Percentiles rank a stretch among this genome's conserved stretches.
Conservation (phyloP, 2,797 vertebrate species). For the Neolamprologus multifasciatus region DNA sequence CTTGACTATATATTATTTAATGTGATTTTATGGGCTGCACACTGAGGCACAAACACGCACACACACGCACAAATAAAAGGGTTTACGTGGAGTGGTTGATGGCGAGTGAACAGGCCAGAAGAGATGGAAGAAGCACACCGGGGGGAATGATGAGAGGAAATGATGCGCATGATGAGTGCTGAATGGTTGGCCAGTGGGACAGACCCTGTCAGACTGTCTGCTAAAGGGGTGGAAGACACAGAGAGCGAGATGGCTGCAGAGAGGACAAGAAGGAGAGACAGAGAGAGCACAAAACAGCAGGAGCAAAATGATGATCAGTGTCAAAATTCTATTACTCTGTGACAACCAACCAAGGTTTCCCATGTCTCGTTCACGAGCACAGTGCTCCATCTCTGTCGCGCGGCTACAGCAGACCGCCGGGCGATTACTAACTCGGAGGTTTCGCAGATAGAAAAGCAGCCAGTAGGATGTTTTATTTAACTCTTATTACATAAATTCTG, state of each 20-base stretch:
- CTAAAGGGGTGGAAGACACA: constrained; percentile 56
- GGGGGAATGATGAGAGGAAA: constrained; percentile 70
- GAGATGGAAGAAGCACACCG: constrained; percentile 60
- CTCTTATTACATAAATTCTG: constrained; percentile 60
- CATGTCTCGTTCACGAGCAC: constrained; percentile 1
- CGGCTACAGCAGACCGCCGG: neutral
- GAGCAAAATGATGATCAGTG: constrained; percentile 30
- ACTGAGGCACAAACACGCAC: neutral
- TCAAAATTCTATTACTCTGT: constrained; percentile 49
- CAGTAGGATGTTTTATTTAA: constrained; percentile 68
- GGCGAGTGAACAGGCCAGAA: constrained; percentile 47
- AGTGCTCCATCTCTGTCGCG: neutral
- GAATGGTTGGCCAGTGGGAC: constrained; percentile 71
- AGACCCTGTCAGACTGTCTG: constrained; percentile 63
- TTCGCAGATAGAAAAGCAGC: constrained; percentile 40
- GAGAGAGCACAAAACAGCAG: constrained; percentile 9
- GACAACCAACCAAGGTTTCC: constrained; percentile 32
- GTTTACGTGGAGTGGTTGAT: constrained; percentile 37
- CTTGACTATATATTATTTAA: neutral
- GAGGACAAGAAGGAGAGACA: constrained; percentile 24
- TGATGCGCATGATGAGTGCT: constrained; percentile 74
- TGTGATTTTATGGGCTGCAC: neutral
- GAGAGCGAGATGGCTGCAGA: constrained; percentile 9
- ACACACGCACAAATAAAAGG: constrained; percentile 17
- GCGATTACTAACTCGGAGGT: constrained; percentile 27